These are phyloP conservation scores for Blastobasis adustella DNA, from an alignment of 2,888 invertebrate genomes.

Conservation along the genomic window DNA sequence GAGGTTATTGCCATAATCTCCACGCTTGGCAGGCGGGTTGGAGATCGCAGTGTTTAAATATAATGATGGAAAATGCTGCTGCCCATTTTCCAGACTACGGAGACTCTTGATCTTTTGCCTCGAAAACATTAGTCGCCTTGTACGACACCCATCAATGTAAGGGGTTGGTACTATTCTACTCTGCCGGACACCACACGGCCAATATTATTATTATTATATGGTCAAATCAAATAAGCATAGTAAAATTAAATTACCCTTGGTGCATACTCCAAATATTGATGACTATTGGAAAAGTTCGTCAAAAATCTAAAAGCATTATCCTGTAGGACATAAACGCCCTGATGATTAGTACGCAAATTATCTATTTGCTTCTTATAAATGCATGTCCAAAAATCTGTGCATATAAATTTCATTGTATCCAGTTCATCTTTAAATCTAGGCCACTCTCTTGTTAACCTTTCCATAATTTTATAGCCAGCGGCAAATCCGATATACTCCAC, in stretches of 20 bases:
- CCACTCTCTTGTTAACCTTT: conserved; percentile 92
- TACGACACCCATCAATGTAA: too few relatives aligned
- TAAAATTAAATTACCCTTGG: conserved; percentile 77
- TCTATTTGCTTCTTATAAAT: conserved; percentile 99
- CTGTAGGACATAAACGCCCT: conserved; percentile 97
- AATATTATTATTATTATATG: too few relatives aligned
- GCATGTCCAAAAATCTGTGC: conserved; percentile 99
- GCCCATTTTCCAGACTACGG: too few relatives aligned
- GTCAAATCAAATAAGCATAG: background rate
- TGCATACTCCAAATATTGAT: conserved; percentile 93
- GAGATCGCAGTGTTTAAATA: too few relatives aligned
- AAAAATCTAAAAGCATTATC: conserved; percentile 96
- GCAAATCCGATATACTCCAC: conserved; percentile 90
- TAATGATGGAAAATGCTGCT: too few relatives aligned
- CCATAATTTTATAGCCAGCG: conserved; percentile 89
- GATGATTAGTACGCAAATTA: conserved; percentile 97
- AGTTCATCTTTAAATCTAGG: conserved; percentile 96
- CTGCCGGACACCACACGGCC: too few relatives aligned
- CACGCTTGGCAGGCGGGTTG: too few relatives aligned
- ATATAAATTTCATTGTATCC: conserved; percentile 98
- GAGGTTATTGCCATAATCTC: too few relatives aligned
- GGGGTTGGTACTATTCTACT: too few relatives aligned
- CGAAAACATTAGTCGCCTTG: too few relatives aligned
- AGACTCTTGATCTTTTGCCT: too few relatives aligned
- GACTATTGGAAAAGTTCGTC: conserved; percentile 88